phyloP scores from a whole-genome alignment of 2,797 vertebrate genomes.

The Intellagama lesueurii region DNA sequence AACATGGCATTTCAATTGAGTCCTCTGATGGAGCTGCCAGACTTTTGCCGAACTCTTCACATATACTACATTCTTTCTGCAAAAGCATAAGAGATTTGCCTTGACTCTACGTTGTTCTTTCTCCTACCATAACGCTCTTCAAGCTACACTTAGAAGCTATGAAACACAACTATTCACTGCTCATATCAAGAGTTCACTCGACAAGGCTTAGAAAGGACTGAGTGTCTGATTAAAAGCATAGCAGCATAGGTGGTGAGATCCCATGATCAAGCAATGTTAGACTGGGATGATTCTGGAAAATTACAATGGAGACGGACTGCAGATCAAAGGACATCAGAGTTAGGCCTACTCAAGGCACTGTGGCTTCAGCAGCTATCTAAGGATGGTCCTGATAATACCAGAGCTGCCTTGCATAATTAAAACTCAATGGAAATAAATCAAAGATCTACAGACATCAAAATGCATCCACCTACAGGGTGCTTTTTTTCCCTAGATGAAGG shows the following conservation, averaged over 20 bases:
- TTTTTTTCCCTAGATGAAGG: background rate
- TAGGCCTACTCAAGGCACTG: background rate
- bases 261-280: background rate
- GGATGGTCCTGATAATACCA: background rate
- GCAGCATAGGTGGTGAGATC: background rate
- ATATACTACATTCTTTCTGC: too few relatives aligned
- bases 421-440: background rate
- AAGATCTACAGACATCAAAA: background rate
- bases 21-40: background rate
- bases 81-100: background rate
- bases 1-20: too few relatives aligned
- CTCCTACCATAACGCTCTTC: conserved; percentile 13
- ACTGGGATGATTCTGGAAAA: background rate
- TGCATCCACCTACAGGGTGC: too few relatives aligned
- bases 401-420: background rate
- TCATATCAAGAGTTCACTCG: conserved; percentile 3
- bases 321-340: too few relatives aligned
- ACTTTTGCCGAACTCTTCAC: background rate
- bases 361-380: too few relatives aligned
- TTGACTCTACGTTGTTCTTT: background rate
- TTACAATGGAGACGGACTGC: background rate
- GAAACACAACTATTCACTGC: background rate
- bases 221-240: conserved; percentile 1
- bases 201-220: background rate
- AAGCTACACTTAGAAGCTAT: background rate